These are phyloP conservation scores for Chionomys nivalis DNA, from an alignment of 2,113 vertebrate genomes.

Conservation along the genomic window DNA sequence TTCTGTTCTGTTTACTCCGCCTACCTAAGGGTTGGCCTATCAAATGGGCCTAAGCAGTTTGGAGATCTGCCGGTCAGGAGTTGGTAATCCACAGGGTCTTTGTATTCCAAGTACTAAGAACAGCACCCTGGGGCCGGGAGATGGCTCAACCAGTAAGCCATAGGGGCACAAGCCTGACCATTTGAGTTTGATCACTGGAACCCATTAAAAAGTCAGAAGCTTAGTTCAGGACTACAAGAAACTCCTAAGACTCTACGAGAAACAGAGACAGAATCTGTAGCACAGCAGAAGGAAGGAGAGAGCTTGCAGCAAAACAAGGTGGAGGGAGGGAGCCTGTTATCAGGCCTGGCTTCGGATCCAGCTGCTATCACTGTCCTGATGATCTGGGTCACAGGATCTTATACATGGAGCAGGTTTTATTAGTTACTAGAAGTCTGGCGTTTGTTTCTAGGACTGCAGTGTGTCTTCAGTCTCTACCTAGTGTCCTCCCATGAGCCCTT, in stretches of 20 bases:
- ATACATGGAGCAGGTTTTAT: accelerated
- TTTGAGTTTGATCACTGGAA: background rate
- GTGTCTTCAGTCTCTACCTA: background rate
- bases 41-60: too few relatives aligned
- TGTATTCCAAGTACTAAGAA: background rate
- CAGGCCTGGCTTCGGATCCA: background rate
- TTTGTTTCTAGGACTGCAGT: background rate
- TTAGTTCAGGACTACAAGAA: background rate
- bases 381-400: background rate
- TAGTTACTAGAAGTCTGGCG: background rate
- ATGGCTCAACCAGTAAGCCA: too few relatives aligned
- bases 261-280: background rate
- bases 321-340: background rate
- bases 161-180: too few relatives aligned
- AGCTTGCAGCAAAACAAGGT: background rate
- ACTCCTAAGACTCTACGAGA: background rate
- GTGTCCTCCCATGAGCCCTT: background rate
- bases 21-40: too few relatives aligned
- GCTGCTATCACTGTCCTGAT: background rate
- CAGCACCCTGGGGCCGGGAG: background rate
- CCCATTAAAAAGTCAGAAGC: background rate
- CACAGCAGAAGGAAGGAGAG: background rate
- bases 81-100: background rate
- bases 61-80: too few relatives aligned
- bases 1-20: too few relatives aligned